Percentiles rank a stretch among this genome's conserved stretches.
Evolutionary conservation across 64 coral and sea anemone species (phyloP).

Genomic region (Actinia tenebrosa): DNA sequence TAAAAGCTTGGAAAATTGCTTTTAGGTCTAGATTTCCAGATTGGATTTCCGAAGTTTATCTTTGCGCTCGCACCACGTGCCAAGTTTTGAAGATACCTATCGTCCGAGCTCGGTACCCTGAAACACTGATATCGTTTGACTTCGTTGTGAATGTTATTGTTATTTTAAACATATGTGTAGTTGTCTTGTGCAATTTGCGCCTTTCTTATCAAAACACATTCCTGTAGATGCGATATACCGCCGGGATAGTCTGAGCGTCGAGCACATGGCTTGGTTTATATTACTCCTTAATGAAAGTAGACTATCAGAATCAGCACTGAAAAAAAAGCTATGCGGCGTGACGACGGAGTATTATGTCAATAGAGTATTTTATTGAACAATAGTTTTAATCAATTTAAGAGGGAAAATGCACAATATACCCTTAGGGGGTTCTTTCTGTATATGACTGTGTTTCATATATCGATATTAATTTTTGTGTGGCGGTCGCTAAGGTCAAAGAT

Average conservation of each 20-base stretch:
- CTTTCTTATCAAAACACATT: constrained; percentile 5
- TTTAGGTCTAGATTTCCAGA: neutral
- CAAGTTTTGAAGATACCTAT: neutral
- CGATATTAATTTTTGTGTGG: neutral
- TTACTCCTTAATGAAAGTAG: neutral
- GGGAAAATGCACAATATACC: neutral
- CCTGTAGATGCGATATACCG: neutral
- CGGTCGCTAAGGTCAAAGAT: too few relatives aligned
- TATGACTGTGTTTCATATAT: neutral
- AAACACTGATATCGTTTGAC: neutral
- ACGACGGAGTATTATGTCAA: neutral
- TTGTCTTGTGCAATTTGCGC: neutral
- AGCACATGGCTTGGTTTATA: neutral
- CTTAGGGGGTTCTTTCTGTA: neutral
- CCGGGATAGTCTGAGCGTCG: neutral
- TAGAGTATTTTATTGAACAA: neutral
- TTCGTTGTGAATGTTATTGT: neutral
- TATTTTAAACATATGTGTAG: neutral
- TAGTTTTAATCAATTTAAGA: neutral
- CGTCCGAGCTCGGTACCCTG: neutral
- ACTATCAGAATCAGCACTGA: neutral
- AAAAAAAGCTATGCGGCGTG: neutral
- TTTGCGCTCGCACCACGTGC: neutral
- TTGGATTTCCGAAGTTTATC: neutral
- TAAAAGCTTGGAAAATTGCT: neutral